Base-by-base conservation (phyloP, 2,888 invertebrate genomes). In the Caenorhabditis becei region DNA sequence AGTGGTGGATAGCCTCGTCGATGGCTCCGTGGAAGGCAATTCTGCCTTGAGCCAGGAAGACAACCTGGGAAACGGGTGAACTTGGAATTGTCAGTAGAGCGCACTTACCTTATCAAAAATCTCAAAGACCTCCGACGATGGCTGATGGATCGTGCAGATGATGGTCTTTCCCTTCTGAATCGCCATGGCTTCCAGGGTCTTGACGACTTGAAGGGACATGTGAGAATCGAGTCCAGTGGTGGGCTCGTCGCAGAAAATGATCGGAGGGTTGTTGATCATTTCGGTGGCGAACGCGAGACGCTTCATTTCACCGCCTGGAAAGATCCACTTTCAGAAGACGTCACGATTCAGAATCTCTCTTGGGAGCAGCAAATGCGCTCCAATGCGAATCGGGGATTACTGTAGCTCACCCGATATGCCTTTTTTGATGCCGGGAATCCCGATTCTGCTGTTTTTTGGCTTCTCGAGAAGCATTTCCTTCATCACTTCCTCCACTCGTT, bases 211-310 rank as follows among this genome's bases (percentile, higher is more conserved):
- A 91, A 95, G 94, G 0, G 97, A 97, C 96, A 97, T 97, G 90
- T 95, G 97, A 0, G 97, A 96, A 92, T 98, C 97, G 77, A 98
- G 93, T 1, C 97, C 88, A 0, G 97, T 97, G 0, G 97, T 97
- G 0, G 97, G 97, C 91, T 97, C 97, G 90, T 97, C 97, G 91
- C 97, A 97, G 91, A 97, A 96, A 94, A 98, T 94, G 54, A 97
- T 93, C 0, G 96, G 95, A 0, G 97, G 97, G 93, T 97, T 95
- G 0, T 96, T 97, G 61, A 97, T 93, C 2, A 97, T 86, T 93
- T 97, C 98, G 16, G 96, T 95, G 28, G 97, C 98, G 91, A 98
- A 97, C 0, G 97, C 95, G 14, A 98, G 93, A 72, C 97, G 93
- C 92, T 97, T 97, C 93, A 95, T 95, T 92, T 98, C 98, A 0